These are phyloP conservation scores for Bruchidius siliquastri DNA, from an alignment of 2,888 invertebrate genomes.

Conservation along the genomic window DNA sequence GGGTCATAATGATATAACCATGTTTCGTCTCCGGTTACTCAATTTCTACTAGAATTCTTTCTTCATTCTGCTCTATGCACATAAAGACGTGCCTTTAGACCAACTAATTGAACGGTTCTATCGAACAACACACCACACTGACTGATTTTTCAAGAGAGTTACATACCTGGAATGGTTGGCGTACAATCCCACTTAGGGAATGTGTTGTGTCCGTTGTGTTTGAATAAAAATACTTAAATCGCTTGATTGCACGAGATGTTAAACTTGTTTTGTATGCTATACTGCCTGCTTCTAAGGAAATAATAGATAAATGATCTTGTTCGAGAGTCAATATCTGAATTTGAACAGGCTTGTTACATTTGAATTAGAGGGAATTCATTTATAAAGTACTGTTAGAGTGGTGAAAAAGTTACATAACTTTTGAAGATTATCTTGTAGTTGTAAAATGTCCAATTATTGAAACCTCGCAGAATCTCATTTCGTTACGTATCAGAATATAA, in stretches of 20 bases:
- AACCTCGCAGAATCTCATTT: too few species aligned
- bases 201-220: neutral
- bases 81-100: too few species aligned
- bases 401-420: too few species aligned
- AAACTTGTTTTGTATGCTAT: neutral
- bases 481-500: too few species aligned
- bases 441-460: too few species aligned
- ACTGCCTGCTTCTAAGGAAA: neutral
- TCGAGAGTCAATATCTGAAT: neutral
- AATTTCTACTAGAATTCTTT: too few species aligned
- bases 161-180: neutral
- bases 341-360: neutral
- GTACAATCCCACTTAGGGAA: neutral
- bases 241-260: neutral
- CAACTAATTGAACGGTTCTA: too few species aligned
- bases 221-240: neutral
- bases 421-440: too few species aligned
- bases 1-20: too few species aligned
- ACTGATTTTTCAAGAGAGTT: neutral
- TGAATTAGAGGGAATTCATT: neutral
- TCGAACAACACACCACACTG: neutral
- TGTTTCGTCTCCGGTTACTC: too few species aligned
- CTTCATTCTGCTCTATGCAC: too few species aligned
- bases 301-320: neutral
- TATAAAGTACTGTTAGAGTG: too few species aligned